Evolutionary conservation across 1,140 invertebrate species (phyloP).

Genomic region (Drosophila busckii): DNA sequence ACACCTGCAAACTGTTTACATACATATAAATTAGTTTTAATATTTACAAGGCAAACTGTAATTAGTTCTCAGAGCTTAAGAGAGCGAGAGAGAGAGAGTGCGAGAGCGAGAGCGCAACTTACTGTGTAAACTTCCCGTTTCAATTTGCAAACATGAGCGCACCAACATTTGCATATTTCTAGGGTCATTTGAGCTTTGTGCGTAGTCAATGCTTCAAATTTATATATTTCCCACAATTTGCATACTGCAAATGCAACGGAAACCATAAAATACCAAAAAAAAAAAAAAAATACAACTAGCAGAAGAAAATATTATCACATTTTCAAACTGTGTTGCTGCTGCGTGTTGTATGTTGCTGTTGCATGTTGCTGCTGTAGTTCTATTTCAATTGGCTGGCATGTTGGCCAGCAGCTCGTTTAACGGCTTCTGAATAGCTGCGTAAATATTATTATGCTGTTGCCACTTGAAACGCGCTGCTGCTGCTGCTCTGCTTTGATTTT

Average conservation of each 20-base stretch:
- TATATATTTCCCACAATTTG: constrained; percentile 62
- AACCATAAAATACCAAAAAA: constrained; percentile 14
- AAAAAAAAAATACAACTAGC: constrained; percentile 10
- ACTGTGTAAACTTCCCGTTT: too few relatives aligned
- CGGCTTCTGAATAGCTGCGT: constrained; percentile 6
- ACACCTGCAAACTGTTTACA: constrained; percentile 8
- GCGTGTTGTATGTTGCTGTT: neutral
- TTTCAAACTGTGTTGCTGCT: constrained; percentile 24
- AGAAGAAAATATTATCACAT: constrained; percentile 40
- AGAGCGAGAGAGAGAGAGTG: constrained; percentile 8
- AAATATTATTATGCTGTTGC: constrained; percentile 6
- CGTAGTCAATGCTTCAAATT: constrained; percentile 20
- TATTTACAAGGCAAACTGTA: constrained; percentile 18
- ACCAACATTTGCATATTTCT: constrained; percentile 22
- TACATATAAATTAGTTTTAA: constrained; percentile 30
- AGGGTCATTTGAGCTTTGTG: constrained; percentile 18
- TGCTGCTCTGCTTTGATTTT: constrained; percentile 27
- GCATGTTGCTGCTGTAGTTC: neutral
- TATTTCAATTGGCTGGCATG: neutral
- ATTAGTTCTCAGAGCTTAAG: constrained; percentile 3
- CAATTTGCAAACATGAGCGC: constrained; percentile 15
- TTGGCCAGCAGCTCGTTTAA: constrained; percentile 20
- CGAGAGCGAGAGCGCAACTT: too few relatives aligned
- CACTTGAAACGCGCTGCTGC: constrained; percentile 15
- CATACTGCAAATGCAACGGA: constrained; percentile 12